Base-by-base conservation (phyloP, 2,113 vertebrate genomes). In the human region DNA sequence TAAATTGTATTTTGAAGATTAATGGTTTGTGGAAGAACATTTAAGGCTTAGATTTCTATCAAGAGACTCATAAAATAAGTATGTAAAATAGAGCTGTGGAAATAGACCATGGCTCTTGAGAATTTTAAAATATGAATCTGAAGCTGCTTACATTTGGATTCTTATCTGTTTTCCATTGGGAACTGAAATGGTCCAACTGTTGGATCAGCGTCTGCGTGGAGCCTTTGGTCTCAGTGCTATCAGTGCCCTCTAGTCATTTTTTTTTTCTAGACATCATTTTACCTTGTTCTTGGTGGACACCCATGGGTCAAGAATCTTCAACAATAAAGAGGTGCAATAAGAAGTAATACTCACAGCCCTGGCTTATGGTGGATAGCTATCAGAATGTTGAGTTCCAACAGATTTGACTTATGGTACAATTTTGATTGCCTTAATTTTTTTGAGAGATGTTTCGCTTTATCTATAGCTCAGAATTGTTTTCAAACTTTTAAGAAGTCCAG, bases 21-120 rank as follows among this genome's bases (percentile, higher is more conserved):
- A 98, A 99, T 98, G 98, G 96, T 93, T 98, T 98, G 97, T 98
- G 97, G 97, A 98, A 98, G 98, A 98, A 97, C 91, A 92, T 97
- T 98, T 98, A 98, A 98, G 98, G 98, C 98, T 98, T 98, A 98
- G 96, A 98, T 98, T 98, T 98, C 97, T 98, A 98, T 97, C 98
- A 96, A 97, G 98, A 98, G 98, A 98, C 97, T 96, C 97, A 98
- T 98, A 98, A 98, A 98, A 93, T 50, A 98, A 98, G 97, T 92
- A 98, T 93, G 97, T 95, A 98, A 98, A 98, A 97, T 66, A 98
- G 94, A 96, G 94, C 98, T 98, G 94, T 98, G 98, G 98, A 98
- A 98, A 98, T 88, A 98, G 93, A 98, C n/a, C 1, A 3, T 80
- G 43, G 91, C 94, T 97, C 97, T 96, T 95, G 59, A 89, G 96